Evolutionary conservation across 2,113 vertebrate species (phyloP).

Genomic region (Notarius lentiginosus): DNA sequence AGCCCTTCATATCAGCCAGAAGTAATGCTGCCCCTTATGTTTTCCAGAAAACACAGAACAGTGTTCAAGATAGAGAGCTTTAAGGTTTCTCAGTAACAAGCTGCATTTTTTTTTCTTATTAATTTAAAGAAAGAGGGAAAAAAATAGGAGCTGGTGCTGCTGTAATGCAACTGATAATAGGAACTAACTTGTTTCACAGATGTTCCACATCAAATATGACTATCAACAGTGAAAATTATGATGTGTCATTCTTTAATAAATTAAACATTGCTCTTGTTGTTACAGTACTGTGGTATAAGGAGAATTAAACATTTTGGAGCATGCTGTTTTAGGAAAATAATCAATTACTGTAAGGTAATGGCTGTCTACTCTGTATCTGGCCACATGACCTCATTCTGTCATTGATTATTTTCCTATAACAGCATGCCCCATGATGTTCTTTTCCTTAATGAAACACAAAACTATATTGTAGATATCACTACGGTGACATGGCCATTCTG

Average conservation of each 20-base stretch:
- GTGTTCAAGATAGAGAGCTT: background rate
- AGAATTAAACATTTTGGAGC: background rate
- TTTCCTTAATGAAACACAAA: background rate
- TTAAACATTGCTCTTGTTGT: background rate
- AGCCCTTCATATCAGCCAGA: background rate
- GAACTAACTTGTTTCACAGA: background rate
- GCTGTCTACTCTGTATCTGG: background rate
- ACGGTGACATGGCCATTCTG: too few species aligned
- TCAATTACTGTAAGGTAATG: background rate
- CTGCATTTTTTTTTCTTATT: background rate
- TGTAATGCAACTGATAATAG: background rate
- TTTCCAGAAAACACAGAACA: background rate
- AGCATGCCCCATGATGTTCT: background rate
- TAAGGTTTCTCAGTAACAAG: background rate
- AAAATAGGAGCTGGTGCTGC: background rate
- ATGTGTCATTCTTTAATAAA: background rate
- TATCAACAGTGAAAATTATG: background rate
- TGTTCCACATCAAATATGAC: background rate
- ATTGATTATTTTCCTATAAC: background rate
- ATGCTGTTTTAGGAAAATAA: background rate
- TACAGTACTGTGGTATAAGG: background rate
- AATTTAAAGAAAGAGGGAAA: background rate
- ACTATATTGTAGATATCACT: background rate
- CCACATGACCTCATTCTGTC: background rate
- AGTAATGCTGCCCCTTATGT: background rate